Conservation (phyloP, 2,113 vertebrate species). For the Hippopotamus amphibius region DNA sequence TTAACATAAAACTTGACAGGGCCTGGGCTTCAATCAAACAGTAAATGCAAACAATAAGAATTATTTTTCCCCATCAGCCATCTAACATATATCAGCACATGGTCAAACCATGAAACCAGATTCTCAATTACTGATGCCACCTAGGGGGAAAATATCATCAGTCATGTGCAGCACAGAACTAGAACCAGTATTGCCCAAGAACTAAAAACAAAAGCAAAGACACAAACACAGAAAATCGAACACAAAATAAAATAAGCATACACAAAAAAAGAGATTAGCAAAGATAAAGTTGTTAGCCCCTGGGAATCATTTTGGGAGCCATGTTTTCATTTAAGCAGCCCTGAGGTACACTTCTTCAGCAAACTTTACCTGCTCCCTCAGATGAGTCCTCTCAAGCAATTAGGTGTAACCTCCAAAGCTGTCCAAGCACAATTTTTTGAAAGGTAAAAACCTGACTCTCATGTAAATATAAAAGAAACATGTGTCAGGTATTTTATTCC, state of each 20-base stretch:
- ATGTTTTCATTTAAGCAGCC: not conserved
- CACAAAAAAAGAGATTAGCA: not conserved
- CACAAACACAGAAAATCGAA: not conserved
- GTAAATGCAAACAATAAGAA: not conserved
- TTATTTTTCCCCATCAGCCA: not conserved
- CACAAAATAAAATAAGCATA: not conserved
- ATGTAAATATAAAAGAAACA: not conserved
- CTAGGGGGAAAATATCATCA: not conserved
- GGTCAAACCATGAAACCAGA: not conserved
- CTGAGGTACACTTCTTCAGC: not conserved
- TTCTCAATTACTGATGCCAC: not conserved
- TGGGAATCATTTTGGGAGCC: not conserved
- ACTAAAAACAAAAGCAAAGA: not conserved
- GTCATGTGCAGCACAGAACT: not conserved
- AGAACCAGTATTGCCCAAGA: not conserved
- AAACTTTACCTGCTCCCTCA: not conserved
- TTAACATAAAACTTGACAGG: not conserved
- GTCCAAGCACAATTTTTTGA: not conserved
- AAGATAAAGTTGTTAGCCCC: not conserved
- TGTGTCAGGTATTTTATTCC: not conserved
- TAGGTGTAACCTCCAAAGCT: not conserved
- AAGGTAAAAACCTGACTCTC: not conserved
- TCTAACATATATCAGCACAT: not conserved
- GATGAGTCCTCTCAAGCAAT: not conserved
- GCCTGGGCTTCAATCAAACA: not conserved